Evolutionary conservation across 2,113 vertebrate species (phyloP).

Genomic region (Ceyx melanurus): DNA sequence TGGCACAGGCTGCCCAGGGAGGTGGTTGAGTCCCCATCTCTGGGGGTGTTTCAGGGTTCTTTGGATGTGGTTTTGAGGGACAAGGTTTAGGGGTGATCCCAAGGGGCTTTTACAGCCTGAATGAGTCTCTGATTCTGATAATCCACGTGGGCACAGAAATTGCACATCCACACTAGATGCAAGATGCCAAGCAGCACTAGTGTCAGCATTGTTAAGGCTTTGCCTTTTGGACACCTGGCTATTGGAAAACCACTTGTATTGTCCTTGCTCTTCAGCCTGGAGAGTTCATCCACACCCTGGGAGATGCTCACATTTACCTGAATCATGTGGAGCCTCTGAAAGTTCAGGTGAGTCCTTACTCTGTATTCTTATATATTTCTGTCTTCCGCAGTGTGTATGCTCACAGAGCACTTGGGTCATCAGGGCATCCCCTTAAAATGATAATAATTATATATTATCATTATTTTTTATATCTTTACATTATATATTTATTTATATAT

Average conservation of each 20-base stretch:
- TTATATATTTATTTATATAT: too few species aligned
- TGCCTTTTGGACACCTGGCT: neutral
- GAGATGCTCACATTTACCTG: constrained; percentile 93
- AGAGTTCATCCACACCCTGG: constrained; percentile 94
- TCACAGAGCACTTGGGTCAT: neutral
- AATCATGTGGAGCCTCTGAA: constrained; percentile 92
- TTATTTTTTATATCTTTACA: too few species aligned
- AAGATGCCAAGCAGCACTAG: neutral
- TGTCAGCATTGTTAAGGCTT: neutral
- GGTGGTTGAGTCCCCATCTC: too few species aligned
- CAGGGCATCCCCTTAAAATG: neutral
- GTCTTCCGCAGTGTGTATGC: neutral
- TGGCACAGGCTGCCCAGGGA: too few species aligned
- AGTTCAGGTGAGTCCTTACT: constrained; percentile 80
- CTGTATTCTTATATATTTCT: neutral
- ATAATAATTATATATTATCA: too few species aligned
- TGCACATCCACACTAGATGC: neutral
- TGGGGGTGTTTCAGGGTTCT: too few species aligned
- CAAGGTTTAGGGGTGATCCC: too few species aligned
- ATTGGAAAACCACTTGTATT: neutral
- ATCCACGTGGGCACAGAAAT: neutral
- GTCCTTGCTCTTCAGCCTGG: constrained; percentile 78
- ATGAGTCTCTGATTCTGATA: neutral
- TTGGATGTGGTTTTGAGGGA: too few species aligned
- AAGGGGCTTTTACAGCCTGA: too few species aligned